Conservation (phyloP, 1,140 invertebrate species). For the Sitophilus oryzae region DNA sequence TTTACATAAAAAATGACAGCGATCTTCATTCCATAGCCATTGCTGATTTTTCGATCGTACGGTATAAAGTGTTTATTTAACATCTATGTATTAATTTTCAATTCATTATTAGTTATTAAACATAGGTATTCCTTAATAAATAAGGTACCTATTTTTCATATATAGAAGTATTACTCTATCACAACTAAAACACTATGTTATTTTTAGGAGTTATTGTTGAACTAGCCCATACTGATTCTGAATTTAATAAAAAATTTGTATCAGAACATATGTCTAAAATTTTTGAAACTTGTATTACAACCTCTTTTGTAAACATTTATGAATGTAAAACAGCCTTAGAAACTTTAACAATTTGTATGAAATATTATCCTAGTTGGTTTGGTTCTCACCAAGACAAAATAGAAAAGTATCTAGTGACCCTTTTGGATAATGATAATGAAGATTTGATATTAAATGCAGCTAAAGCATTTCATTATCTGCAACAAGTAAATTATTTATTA, state of each 20-base stretch:
- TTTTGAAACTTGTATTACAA: conserved; percentile 19
- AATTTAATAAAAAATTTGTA: conserved; percentile 23
- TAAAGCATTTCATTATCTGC: conserved; percentile 23
- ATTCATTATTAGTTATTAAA: neutral
- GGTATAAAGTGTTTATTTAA: no score
- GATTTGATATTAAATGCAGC: conserved; percentile 14
- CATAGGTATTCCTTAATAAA: no score
- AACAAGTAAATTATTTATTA: conserved; percentile 18
- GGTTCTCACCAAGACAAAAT: conserved; percentile 16
- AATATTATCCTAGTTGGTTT: conserved; percentile 24
- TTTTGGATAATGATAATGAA: conserved; percentile 13
- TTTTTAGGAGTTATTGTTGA: conserved; percentile 20
- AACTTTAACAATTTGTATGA: conserved; percentile 13
- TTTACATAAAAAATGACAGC: no score
- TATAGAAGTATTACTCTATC: neutral
- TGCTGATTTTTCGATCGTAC: no score
- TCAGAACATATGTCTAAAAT: conserved; percentile 20
- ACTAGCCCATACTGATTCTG: conserved; percentile 9
- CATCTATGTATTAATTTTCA: neutral
- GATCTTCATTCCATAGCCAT: no score
- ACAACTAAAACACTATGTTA: no score
- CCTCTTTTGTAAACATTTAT: conserved; percentile 6
- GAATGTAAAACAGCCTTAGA: conserved; percentile 14
- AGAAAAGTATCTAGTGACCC: conserved; percentile 13
- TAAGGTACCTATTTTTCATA: no score